Base-by-base conservation (phyloP, 2,797 vertebrate species). In the Microcaecilia unicolor region DNA sequence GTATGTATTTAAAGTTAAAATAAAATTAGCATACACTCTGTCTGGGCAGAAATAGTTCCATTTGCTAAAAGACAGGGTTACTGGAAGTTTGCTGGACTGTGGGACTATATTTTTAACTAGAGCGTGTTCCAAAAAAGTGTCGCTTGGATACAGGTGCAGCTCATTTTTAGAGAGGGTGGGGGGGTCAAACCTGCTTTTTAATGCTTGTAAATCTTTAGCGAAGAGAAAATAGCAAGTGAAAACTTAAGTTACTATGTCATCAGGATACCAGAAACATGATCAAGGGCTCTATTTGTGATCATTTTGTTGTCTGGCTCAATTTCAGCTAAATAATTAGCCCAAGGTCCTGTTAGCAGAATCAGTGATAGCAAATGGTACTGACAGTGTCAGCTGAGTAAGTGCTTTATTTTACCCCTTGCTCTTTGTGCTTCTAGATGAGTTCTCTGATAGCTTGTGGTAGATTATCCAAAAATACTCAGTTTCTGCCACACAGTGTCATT, bases 121-220 rank as follows among this genome's bases (percentile, higher is more conserved):
- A n/a, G n/a, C n/a, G n/a, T 66, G 58, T 24, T 62, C 41, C 52
- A 67, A 51, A 70, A 70, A 44, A 27, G 15, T 60, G 25, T 22
- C 43, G 40, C 10, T 39, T 58, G 45, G 47, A 52, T 63, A 60
- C 20, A 28, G 26, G 12, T 29, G 14, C 31, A 58, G 34, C 25
- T 22, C 51, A 9, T 34, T 42, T 34, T 52, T 55, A 34, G 26
- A 1, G 49, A 59, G n/a, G n/a, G 53, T 24, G 14, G 50, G 24
- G 16, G 32, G 34, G 28, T 43, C 24, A 32, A 14, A 16, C 25
- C 58, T 11, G 13, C 18, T 4, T 51, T 74, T 64, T 58, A 59
- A 17, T 50, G 61, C 31, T 31, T 33, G 36, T 39, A 39, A n/a
- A 22, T 43, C 23, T 50, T 61, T 58, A 48, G 18, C 41, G 46